Conservation (phyloP, 1,140 invertebrate genomes). For the Bombus impatiens region DNA sequence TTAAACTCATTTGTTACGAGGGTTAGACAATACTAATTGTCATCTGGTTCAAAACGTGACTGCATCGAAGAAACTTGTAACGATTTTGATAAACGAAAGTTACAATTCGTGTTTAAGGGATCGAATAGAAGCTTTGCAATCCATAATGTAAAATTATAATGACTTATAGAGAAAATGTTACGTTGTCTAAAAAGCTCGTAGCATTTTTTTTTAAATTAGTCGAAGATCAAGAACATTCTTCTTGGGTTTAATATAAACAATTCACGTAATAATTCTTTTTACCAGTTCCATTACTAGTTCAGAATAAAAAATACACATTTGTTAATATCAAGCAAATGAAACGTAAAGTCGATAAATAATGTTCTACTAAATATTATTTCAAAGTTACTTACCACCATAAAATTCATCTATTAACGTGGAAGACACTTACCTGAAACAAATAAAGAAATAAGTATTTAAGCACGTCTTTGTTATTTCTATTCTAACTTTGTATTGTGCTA, state of each 20-base stretch:
- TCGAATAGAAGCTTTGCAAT: neutral
- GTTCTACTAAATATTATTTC: neutral
- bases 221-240: neutral
- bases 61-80: neutral
- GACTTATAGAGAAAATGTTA: neutral
- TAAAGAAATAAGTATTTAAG: too few relatives aligned
- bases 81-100: neutral
- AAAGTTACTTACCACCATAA: neutral
- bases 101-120: neutral
- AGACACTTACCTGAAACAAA: conserved; percentile 13
- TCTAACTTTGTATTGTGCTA: too few relatives aligned
- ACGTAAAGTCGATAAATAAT: neutral
- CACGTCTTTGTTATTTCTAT: too few relatives aligned
- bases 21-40: neutral
- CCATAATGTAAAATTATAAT: neutral
- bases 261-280: neutral
- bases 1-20: neutral
- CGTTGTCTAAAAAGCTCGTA: neutral
- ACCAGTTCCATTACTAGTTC: neutral
- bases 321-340: neutral
- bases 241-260: neutral
- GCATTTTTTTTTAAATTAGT: neutral
- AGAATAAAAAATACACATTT: neutral
- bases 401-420: too few relatives aligned
- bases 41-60: neutral